phyloP scores from a whole-genome alignment of 2,113 vertebrate genomes.

The Atractosteus spatula region DNA sequence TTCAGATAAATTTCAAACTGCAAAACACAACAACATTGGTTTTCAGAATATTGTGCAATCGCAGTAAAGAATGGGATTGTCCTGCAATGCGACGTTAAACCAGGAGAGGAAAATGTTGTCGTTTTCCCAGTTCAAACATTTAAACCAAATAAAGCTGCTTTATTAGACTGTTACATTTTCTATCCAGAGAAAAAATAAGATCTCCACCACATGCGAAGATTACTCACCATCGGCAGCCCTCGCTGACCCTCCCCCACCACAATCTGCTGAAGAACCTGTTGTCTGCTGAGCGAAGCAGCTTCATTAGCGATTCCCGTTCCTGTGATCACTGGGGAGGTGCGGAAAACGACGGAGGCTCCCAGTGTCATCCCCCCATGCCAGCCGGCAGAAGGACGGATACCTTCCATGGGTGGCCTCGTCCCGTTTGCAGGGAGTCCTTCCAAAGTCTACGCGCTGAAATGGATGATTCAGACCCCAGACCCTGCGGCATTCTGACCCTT shows the following conservation, averaged over 20 bases:
- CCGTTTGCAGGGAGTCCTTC: slow-evolving; percentile 64
- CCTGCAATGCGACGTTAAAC: too few species aligned
- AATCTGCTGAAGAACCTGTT: neutral
- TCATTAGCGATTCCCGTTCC: slow-evolving; percentile 39
- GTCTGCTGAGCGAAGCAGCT: neutral
- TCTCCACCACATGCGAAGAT: slow-evolving; percentile 36
- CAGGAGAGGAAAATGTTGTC: too few species aligned
- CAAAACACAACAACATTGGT: too few species aligned
- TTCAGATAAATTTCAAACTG: too few species aligned
- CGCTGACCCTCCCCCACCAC: neutral
- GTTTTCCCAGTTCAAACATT: too few species aligned
- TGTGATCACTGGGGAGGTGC: slow-evolving; percentile 56
- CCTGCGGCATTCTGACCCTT: slow-evolving; percentile 54
- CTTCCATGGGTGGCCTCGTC: slow-evolving; percentile 58
- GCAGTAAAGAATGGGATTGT: too few species aligned
- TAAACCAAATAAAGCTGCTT: too few species aligned
- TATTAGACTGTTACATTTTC: too few species aligned
- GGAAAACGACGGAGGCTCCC: slow-evolving; percentile 12
- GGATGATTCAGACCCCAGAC: slow-evolving; percentile 63
- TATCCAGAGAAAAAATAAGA: neutral
- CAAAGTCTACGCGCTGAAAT: slow-evolving; percentile 73
- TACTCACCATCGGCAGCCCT: slow-evolving; percentile 43
- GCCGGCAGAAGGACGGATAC: slow-evolving; percentile 54
- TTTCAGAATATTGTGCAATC: too few species aligned
- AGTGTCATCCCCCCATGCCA: slow-evolving; percentile 53